Evolutionary conservation across 2,797 vertebrate species (phyloP).

Genomic region (Semaprochilodus insignis): DNA sequence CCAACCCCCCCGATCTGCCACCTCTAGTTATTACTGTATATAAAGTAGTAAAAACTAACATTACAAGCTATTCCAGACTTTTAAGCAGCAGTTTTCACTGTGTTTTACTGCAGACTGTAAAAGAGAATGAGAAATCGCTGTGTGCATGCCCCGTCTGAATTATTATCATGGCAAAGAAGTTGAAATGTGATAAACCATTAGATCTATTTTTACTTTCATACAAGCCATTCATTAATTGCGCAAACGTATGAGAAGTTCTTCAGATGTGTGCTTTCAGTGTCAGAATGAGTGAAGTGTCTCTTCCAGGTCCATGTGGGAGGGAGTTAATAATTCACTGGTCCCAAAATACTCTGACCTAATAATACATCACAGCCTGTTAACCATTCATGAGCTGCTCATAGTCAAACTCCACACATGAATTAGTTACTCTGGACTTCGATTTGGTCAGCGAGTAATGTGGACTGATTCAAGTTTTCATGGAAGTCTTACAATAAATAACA

Average conservation of each 20-base stretch:
- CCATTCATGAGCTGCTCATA: constrained; percentile 53
- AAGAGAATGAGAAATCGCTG: not conserved
- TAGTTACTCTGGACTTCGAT: not conserved
- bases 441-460: not conserved
- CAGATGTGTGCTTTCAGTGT: constrained; percentile 27
- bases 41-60: too few species aligned
- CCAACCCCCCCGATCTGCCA: too few species aligned
- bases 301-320: constrained; percentile 45
- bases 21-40: too few species aligned
- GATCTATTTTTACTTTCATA: constrained; percentile 13
- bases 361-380: constrained; percentile 57
- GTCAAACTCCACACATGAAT: constrained; percentile 6
- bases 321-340: constrained; percentile 59
- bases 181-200: not conserved
- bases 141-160: not conserved
- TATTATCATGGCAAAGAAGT: too few species aligned
- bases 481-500: not conserved
- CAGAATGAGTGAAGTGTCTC: constrained; percentile 44
- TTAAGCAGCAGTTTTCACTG: not conserved
- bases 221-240: constrained; percentile 1
- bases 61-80: too few species aligned
- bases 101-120: not conserved
- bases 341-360: constrained; percentile 58
- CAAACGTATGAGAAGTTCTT: not conserved
- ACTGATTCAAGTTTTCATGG: not conserved